Evolutionary conservation across 2,888 invertebrate species (phyloP).

Genomic region (Harmothoe impar): DNA sequence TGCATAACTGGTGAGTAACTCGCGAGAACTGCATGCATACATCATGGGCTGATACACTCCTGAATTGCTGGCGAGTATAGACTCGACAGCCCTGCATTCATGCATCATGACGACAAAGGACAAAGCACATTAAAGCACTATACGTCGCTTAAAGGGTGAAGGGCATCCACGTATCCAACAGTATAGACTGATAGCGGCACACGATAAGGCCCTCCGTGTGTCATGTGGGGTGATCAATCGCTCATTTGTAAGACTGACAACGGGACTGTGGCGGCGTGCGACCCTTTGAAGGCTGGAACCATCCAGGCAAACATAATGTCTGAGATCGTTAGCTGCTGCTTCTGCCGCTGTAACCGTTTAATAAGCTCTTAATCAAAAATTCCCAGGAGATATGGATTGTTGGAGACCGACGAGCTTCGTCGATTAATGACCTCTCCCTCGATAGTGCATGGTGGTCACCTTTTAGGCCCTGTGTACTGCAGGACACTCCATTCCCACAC

Average conservation of each 20-base stretch:
- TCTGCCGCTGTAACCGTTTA: constrained; percentile 20
- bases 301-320: background rate
- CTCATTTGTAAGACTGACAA: background rate
- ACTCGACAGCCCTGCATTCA: too few relatives aligned
- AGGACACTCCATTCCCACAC: too few relatives aligned
- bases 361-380: constrained; percentile 18
- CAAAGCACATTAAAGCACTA: too few relatives aligned
- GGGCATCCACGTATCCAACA: background rate
- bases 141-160: too few relatives aligned
- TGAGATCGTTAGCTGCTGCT: constrained; percentile 10
- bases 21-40: too few relatives aligned
- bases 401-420: background rate
- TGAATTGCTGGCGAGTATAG: too few relatives aligned
- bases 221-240: background rate
- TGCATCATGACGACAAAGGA: too few relatives aligned
- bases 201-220: background rate
- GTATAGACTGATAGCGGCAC: background rate
- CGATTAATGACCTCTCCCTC: too few relatives aligned
- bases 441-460: too few relatives aligned
- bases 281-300: background rate
- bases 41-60: too few relatives aligned
- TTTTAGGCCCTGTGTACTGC: too few relatives aligned
- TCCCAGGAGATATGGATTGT: background rate
- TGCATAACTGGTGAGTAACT: too few relatives aligned
- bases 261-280: background rate